phyloP scores from a whole-genome alignment of 2,797 vertebrate genomes.

The Lates japonicus region DNA sequence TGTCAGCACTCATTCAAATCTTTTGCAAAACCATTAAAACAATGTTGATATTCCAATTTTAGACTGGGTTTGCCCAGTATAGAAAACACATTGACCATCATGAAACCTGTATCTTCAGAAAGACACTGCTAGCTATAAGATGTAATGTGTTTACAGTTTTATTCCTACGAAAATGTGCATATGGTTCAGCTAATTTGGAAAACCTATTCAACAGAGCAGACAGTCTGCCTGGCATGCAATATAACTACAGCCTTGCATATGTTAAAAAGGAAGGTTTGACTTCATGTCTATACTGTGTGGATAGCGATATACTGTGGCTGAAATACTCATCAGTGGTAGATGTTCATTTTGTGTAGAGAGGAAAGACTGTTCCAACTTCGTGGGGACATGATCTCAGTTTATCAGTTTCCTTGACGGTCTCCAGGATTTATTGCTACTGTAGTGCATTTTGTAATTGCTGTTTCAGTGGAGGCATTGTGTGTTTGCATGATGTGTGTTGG shows the following conservation, averaged over 20 bases:
- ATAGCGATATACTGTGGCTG: slow-evolving; percentile 40
- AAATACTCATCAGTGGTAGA: slow-evolving; percentile 40
- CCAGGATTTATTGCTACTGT: too few species aligned
- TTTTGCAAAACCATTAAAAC: slow-evolving; percentile 35
- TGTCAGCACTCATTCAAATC: slow-evolving; percentile 42
- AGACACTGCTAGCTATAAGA: slow-evolving; percentile 45
- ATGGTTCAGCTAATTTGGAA: slow-evolving; percentile 71
- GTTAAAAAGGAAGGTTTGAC: slow-evolving; percentile 65
- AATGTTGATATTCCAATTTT: slow-evolving; percentile 42
- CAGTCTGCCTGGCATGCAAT: slow-evolving; percentile 67
- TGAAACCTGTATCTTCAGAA: slow-evolving; percentile 35
- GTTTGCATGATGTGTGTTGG: slow-evolving; percentile 73
- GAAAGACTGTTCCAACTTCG: slow-evolving; percentile 37
- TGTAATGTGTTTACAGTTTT: slow-evolving; percentile 77
- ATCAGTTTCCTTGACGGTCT: slow-evolving; percentile 60
- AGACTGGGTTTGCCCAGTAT: slow-evolving; percentile 44
- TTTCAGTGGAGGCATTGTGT: slow-evolving; percentile 65
- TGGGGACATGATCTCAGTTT: slow-evolving; percentile 34
- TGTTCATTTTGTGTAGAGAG: slow-evolving; percentile 17
- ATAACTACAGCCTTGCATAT: slow-evolving; percentile 69
- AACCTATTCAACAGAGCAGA: slow-evolving; percentile 74
- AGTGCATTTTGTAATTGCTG: too few species aligned
- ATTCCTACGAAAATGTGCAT: slow-evolving; percentile 53
- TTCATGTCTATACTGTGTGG: slow-evolving; percentile 60
- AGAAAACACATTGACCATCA: slow-evolving; percentile 58